Base-by-base conservation (phyloP, 2,888 invertebrate genomes). In the Hirtodrosophila trivittata region DNA sequence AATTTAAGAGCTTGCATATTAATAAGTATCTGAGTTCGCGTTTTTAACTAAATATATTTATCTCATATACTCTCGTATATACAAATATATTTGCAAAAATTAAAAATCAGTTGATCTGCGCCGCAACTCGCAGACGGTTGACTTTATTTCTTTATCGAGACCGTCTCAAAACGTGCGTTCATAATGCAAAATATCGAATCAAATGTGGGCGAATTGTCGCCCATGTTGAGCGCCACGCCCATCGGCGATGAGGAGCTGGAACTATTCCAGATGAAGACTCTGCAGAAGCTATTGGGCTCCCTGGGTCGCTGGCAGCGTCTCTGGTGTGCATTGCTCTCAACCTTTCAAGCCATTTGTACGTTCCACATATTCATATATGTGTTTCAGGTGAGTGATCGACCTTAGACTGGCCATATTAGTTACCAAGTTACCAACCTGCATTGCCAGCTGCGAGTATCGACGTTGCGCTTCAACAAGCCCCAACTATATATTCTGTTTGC, bases 361-460 rank as follows among this genome's bases (percentile, higher is more conserved):
- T 93, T 93, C 91, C 93, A 94, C 87, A 93, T 94, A 66, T 93
- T 93, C 87, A 91, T 92, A 3, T 92, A 92, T 56, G 93, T 93
- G 1, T 94, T 94, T 76, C 90, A 90, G 77, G 91, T 91, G 74
- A 89, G 88, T 64, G 50, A 16, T 84, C 33, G 28, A 71, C 66
- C 68, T 71, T 66, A 66, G 9, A 9, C n/a, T 28, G 51, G 32
- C 35, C 43, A 52, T 41, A 56, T 66, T 37, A 38, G 33, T 46
- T 55, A 55, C 54, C 35, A 32, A 37, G 26, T 45, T 54, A 51
- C 52, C 35, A 32, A 25, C 30, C 38, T 45, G 39, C 28, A 46
- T 13, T 13, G 26, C 21, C 32, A 42, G 39, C 45, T 6, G 21
- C 18, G 5, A 21, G 5, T 21, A 21, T 3, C 28, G 6, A 37